A percentile compares a stretch with the other conserved stretches of the same genome.
These are phyloP conservation scores for Euglossa dilemma DNA, from an alignment of 1,140 invertebrate species.

Conservation along the genomic window DNA sequence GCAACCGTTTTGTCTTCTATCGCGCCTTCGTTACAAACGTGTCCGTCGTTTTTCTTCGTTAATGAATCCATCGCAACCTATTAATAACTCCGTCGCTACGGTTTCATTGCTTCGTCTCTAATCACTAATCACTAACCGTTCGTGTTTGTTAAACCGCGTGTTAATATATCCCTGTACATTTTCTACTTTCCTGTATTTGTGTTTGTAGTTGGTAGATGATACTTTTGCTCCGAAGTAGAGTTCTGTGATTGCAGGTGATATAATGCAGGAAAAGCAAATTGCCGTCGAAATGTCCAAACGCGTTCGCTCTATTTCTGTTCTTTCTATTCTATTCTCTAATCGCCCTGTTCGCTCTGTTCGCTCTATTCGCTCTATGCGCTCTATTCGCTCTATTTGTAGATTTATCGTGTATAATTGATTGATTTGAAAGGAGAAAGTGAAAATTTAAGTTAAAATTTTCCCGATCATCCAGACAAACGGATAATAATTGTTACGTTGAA, in stretches of 20 bases:
- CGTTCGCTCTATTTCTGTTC: not conserved
- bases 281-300: not conserved
- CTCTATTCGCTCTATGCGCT: not conserved
- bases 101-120: not conserved
- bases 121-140: slow-evolving; percentile 4
- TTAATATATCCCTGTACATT: not conserved
- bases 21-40: not conserved
- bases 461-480: not conserved
- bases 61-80: not conserved
- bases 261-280: not conserved
- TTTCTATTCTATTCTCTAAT: too few relatives aligned
- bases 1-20: not conserved
- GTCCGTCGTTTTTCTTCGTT: not conserved
- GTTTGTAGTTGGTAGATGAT: not conserved
- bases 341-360: not conserved
- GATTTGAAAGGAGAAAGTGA: not conserved
- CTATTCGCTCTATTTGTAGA: not conserved
- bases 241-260: not conserved
- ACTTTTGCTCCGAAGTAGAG: not conserved
- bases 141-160: not conserved
- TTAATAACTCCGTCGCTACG: not conserved
- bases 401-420: not conserved
- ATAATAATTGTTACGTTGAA: not conserved
- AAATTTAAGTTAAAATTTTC: not conserved
- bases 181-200: not conserved